Base-by-base conservation (phyloP, 2,113 vertebrate species). In the Coracopsis vasa region DNA sequence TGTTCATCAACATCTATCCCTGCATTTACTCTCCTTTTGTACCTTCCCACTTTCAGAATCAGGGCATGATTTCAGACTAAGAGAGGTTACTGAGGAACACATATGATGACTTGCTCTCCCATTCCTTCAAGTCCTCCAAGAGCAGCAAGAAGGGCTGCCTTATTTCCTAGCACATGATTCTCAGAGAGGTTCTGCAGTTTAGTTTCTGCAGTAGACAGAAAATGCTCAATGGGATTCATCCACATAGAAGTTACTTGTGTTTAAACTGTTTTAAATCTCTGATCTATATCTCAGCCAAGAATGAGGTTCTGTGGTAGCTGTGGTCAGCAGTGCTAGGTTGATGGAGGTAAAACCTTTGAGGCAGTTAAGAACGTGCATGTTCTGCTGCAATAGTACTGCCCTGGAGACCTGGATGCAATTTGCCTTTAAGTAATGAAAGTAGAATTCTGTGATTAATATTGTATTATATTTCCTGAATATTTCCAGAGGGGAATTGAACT, bases 381-480 rank as follows among this genome's bases (percentile, higher is more conserved):
- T 86, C 2, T 25, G 21, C 60, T 94, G 65, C 79, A n/a, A 0
- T 24, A 16, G 60, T 35, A 16, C 39, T 39, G 60, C 81, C 72
- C n/a, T 80, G 45, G 45, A 74, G 87, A 15, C 42, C 51, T 91
- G 72, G 51, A 17, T 50, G 23, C 51, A 67, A 50, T 86, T 91
- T 92, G 45, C 48, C 67, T 91, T 91, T 71, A 65, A 64, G 92
- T 74, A 90, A 69, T 74, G 41, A 44, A 45, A 65, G 29, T 45
- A 69, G 48, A 83, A 50, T 86, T 88, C 65, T 74, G 48, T 61
- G 64, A 54, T 91, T 72, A 83, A 75, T 90, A 37, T 47, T 47
- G 19, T 73, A 9, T 64, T 87, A 3, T 51, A 51, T 92, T 94
- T 89, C 60, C 65, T 87, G 23, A 82, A 6, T 88, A 37, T 94